phyloP scores from a whole-genome alignment of 2,888 invertebrate genomes.

The Andrena marginata region DNA sequence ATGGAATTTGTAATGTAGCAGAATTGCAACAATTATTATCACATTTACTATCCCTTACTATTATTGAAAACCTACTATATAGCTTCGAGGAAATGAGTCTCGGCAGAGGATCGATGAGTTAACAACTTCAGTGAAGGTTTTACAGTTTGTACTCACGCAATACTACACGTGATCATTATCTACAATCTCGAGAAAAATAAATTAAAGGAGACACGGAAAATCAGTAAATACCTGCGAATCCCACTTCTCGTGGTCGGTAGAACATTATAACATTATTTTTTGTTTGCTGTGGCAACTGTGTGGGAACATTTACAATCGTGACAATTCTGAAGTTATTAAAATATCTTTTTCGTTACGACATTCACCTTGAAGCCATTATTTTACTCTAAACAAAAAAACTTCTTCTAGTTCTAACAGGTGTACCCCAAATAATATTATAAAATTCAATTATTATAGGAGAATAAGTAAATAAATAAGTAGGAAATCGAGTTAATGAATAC shows the following conservation, averaged over 20 bases:
- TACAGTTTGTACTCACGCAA: conserved; percentile 28
- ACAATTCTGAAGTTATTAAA: not conserved
- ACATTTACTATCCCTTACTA: not conserved
- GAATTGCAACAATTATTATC: conserved; percentile 28
- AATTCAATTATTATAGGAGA: no score
- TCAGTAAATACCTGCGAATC: not conserved
- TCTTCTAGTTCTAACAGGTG: no score
- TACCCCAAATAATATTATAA: no score
- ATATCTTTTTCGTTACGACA: not conserved
- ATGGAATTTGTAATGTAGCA: not conserved
- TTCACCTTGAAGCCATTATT: not conserved
- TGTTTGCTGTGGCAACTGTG: no score
- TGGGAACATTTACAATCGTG: no score
- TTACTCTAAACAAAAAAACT: not conserved
- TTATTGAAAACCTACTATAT: not conserved
- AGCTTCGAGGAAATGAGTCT: not conserved
- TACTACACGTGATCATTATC: conserved; percentile 37
- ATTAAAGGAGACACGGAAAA: conserved; percentile 12
- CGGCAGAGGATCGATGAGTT: conserved; percentile 27
- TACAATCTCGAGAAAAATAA: conserved; percentile 28
- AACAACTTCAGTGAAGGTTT: conserved; percentile 38
- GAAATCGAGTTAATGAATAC: not conserved
- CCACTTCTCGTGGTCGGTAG: no score
- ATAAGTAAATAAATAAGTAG: no score
- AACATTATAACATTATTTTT: no score